Base-by-base conservation (phyloP, 2,113 vertebrate genomes). In the Lamprotornis superbus region DNA sequence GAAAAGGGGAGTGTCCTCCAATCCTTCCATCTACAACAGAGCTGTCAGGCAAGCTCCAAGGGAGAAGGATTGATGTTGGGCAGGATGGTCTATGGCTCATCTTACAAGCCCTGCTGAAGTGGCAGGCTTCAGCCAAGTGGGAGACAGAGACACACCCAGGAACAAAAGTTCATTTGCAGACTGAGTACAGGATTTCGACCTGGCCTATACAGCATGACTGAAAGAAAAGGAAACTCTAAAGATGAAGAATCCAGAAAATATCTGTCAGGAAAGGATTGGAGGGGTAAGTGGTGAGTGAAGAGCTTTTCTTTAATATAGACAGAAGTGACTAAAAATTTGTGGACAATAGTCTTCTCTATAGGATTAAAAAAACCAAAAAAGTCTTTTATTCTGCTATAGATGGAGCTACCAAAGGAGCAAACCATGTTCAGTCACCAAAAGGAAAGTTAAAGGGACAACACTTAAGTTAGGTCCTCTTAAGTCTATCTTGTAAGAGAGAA, bases 121-220 rank as follows among this genome's bases (percentile, higher is more conserved):
- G 23, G 64, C 39, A 57, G 39, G 50, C 75, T 61, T 76, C 78
- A 68, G 53, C 16, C 9, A 2, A 56, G 40, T 15, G 40, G 69
- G 46, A 86, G 25, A 16, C 67, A 90, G 63, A 83, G 33, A 44
- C 40, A 57, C 25, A 86, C 10, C 4, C 25, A 65, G 63, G 25
- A 88, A 73, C 7, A 85, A 75, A 80, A 93, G 25, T 65, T 46
- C 3, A 1, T 46, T 50, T 87, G 46, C 44, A 93, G 40, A 28
- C n/a, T 71, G 49, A 85, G 49, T 61, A 25, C 50, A 83, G 75
- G 31, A 16, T 27, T 68, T 33, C 31, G 39, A 65, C 25, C 16
- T 19, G 10, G 15, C 12, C 4, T 57, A 9, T 53, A 55, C 0
- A 1, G 14, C 20, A 27, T 61, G 46, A 39, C n/a, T 6, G 7